Percentiles rank a stretch among this genome's conserved stretches.
Conservation (phyloP, 2,888 invertebrate species). For the Microplitis deprimator region DNA sequence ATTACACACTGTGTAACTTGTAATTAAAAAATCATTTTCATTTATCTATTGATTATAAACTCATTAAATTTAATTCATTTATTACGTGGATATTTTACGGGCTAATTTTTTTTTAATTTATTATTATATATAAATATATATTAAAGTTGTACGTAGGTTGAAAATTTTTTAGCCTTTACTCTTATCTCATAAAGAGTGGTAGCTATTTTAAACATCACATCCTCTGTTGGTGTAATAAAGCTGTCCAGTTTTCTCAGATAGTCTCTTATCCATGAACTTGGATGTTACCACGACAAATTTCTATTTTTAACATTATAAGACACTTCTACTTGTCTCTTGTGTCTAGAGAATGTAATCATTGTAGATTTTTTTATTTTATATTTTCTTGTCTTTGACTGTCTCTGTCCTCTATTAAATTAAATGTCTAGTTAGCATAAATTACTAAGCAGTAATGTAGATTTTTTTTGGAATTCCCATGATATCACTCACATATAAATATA, state of each 20-base stretch:
- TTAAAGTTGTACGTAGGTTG: too few relatives aligned
- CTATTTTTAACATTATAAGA: conserved; percentile 22
- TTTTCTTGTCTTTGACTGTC: background rate
- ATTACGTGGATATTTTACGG: background rate
- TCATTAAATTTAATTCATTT: conserved; percentile 2
- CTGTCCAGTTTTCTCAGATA: conserved; percentile 21
- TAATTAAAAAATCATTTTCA: conserved; percentile 17
- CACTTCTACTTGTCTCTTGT: background rate
- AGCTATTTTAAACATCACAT: conserved; percentile 28
- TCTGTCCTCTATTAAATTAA: background rate
- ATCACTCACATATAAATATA: background rate
- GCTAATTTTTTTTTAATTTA: too few relatives aligned
- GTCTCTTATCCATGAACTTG: conserved; percentile 34
- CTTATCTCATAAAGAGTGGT: background rate
- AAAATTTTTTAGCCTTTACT: too few relatives aligned
- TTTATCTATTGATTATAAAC: background rate
- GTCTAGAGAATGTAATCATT: background rate
- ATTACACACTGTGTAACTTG: background rate
- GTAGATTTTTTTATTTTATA: too few relatives aligned
- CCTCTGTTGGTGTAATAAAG: conserved; percentile 20
- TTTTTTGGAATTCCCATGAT: background rate
- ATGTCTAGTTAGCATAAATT: background rate
- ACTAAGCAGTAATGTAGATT: background rate
- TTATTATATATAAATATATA: too few relatives aligned
- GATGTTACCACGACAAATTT: conserved; percentile 10